Percentiles rank a stretch among this genome's conserved stretches.
phyloP scores from a whole-genome alignment of 1,140 invertebrate genomes.

The Heliconius nattereri region DNA sequence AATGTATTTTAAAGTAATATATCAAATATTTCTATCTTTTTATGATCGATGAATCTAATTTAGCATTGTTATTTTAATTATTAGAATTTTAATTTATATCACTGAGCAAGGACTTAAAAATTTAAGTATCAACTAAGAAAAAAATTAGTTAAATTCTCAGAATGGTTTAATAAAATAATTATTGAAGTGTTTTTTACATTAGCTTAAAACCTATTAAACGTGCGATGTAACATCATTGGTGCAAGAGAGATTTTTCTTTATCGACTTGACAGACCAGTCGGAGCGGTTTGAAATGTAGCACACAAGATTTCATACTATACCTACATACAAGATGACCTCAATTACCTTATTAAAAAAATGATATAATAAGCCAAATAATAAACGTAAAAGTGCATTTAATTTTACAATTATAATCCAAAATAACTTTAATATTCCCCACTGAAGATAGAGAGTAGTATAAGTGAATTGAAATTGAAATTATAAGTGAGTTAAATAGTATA shows the following conservation, averaged over 20 bases:
- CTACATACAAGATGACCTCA: not conserved
- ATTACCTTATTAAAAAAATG: not conserved
- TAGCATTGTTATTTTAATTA: too few species aligned
- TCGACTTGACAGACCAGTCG: constrained; percentile 24
- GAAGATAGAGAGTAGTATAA: not conserved
- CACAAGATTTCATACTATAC: constrained; percentile 11
- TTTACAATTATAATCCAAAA: not conserved
- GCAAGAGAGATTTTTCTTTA: constrained; percentile 28
- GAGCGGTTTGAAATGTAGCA: constrained; percentile 29
- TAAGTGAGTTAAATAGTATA: too few species aligned
- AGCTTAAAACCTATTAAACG: not conserved
- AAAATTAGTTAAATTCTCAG: too few species aligned
- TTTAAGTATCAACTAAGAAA: too few species aligned
- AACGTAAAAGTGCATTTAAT: not conserved
- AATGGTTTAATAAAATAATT: too few species aligned
- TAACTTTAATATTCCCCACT: not conserved
- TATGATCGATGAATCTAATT: too few species aligned
- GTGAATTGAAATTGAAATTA: too few species aligned
- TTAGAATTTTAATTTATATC: too few species aligned
- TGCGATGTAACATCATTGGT: not conserved
- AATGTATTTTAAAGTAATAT: too few species aligned
- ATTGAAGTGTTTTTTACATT: not conserved
- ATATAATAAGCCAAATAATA: not conserved
- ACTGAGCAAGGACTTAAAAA: too few species aligned
- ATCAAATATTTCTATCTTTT: too few species aligned